phyloP scores from a whole-genome alignment of 2,113 vertebrate genomes.

The Benitochromis conjunctus region DNA sequence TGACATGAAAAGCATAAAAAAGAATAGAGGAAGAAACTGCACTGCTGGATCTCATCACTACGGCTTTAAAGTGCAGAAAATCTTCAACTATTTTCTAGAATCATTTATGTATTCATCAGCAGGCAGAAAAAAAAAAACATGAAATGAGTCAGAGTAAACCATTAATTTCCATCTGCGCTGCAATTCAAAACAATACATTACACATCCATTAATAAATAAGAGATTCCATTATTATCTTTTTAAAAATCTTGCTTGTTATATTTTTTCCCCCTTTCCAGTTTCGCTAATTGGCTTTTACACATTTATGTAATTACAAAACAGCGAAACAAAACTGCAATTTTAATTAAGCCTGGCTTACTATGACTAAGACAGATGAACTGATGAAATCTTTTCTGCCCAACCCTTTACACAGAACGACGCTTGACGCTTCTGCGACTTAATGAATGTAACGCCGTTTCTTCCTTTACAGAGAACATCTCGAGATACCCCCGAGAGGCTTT shows the following conservation, averaged over 20 bases:
- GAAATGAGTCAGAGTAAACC: neutral
- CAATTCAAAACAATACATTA: neutral
- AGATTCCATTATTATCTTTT: neutral
- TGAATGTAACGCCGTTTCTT: neutral
- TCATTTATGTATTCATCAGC: neutral
- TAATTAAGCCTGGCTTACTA: neutral
- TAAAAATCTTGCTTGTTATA: neutral
- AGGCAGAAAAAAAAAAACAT: accelerated
- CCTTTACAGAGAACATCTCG: neutral
- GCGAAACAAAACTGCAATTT: neutral
- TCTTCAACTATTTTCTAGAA: neutral
- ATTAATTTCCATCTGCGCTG: neutral
- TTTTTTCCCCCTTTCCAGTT: neutral
- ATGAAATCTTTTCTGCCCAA: neutral
- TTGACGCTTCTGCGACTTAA: neutral
- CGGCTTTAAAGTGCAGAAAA: neutral
- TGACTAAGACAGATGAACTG: neutral
- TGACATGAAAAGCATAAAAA: neutral
- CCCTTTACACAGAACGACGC: neutral
- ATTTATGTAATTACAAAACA: neutral
- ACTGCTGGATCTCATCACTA: neutral
- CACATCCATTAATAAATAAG: neutral
- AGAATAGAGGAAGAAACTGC: neutral
- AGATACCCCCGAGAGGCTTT: neutral
- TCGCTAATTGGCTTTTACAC: neutral